Conservation (phyloP, 1,140 invertebrate genomes). For the Drosophila bifasciata region DNA sequence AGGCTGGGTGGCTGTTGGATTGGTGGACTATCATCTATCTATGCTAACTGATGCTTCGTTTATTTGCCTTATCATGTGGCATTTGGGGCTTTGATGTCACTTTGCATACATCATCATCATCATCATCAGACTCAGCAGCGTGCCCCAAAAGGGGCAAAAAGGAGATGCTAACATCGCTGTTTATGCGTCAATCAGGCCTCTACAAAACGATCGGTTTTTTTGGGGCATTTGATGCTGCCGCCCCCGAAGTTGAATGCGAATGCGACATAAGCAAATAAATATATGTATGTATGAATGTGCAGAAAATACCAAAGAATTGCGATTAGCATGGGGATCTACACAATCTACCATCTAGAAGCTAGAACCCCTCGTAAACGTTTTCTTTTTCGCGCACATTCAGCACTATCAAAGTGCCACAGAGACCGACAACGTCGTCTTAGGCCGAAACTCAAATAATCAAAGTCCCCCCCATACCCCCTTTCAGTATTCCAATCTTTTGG, state of each 20-base stretch:
- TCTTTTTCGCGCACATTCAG: conserved; percentile 62
- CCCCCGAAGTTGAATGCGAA: conserved; percentile 55
- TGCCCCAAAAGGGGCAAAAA: no score
- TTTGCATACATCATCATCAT: conserved; percentile 33
- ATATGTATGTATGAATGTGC: conserved; percentile 9
- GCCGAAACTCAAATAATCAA: conserved; percentile 69
- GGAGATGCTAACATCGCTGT: no score
- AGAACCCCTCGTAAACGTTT: neutral
- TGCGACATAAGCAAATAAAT: conserved; percentile 80
- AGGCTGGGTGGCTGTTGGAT: no score
- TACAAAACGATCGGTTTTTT: conserved; percentile 45
- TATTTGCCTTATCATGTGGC: conserved; percentile 73
- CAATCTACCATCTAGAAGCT: no score
- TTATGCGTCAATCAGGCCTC: conserved; percentile 61
- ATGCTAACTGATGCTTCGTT: conserved; percentile 54
- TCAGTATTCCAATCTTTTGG: conserved; percentile 33
- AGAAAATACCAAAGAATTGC: conserved; percentile 33
- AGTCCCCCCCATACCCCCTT: conserved; percentile 7
- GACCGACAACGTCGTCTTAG: conserved; percentile 56
- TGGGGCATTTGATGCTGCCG: conserved; percentile 75
- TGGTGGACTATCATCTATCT: conserved; percentile 64
- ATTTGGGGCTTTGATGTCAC: conserved; percentile 68
- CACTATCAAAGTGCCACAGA: conserved; percentile 74
- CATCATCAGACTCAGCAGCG: conserved; percentile 38
- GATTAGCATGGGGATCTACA: conserved; percentile 16